These are phyloP conservation scores for Eueides isabella DNA, from an alignment of 1,140 invertebrate genomes.

Conservation along the genomic window DNA sequence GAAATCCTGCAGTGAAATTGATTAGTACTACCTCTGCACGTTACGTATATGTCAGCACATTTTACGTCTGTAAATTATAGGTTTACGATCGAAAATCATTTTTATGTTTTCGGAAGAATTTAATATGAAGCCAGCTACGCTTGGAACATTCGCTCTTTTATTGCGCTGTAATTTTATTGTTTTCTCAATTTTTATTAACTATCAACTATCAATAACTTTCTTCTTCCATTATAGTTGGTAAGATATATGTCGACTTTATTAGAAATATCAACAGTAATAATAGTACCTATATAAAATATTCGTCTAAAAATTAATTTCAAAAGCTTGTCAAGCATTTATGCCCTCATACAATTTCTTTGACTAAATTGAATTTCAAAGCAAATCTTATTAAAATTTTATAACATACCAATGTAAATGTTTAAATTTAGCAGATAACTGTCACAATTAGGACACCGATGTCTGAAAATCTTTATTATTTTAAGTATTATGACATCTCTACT, in stretches of 20 bases:
- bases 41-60: constrained; percentile 74
- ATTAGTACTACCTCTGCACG: constrained; percentile 38
- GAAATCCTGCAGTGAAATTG: constrained; percentile 35
- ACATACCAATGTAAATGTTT: neutral
- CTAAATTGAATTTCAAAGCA: constrained; percentile 1
- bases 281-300: neutral
- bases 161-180: constrained; percentile 81
- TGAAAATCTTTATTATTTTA: neutral
- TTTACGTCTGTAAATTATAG: constrained; percentile 82
- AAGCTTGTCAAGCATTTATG: neutral
- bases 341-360: neutral
- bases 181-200: constrained; percentile 82
- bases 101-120: constrained; percentile 81
- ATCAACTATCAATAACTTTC: constrained; percentile 60
- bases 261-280: neutral
- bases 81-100: constrained; percentile 82
- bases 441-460: neutral
- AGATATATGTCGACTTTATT: neutral
- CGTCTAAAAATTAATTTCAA: neutral
- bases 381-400: neutral
- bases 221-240: neutral
- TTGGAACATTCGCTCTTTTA: constrained; percentile 78
- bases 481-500: neutral
- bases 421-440: no score
- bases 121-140: constrained; percentile 79